Percentiles rank a stretch among this genome's conserved stretches.
Evolutionary conservation across 2,113 vertebrate species (phyloP).

Genomic region (Anser cygnoides): DNA sequence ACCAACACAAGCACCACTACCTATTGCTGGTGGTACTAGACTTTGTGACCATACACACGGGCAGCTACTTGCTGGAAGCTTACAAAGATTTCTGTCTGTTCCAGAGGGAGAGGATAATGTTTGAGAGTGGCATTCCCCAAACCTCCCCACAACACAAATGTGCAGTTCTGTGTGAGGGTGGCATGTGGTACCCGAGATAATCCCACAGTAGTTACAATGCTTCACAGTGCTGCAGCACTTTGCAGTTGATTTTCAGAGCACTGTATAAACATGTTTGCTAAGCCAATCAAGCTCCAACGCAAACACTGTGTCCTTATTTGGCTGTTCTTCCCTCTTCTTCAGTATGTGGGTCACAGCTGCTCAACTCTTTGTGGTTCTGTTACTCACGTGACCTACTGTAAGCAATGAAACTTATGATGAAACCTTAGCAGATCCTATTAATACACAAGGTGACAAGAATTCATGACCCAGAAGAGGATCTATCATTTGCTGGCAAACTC

Average conservation of each 20-base stretch:
- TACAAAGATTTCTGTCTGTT: background rate
- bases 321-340: background rate
- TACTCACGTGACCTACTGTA: background rate
- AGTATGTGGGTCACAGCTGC: conserved; percentile 57
- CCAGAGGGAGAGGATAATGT: rapidly evolving
- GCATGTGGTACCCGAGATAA: background rate
- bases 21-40: background rate
- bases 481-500: conserved; percentile 28
- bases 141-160: background rate
- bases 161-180: background rate
- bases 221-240: background rate
- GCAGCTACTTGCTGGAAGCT: background rate
- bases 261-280: background rate
- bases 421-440: conserved; percentile 50
- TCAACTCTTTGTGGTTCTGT: background rate
- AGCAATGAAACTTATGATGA: background rate
- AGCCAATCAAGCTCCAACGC: background rate
- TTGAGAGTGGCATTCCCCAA: rapidly evolving
- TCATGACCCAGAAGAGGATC: conserved; percentile 42
- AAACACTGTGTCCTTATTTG: background rate
- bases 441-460: conserved; percentile 47
- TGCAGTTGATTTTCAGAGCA: background rate
- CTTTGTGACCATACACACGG: background rate
- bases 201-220: background rate
- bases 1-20: rapidly evolving